A percentile compares a stretch with the other conserved stretches of the same genome.
phyloP scores from a whole-genome alignment of 1,140 invertebrate genomes.

The Bombyx mandarina region DNA sequence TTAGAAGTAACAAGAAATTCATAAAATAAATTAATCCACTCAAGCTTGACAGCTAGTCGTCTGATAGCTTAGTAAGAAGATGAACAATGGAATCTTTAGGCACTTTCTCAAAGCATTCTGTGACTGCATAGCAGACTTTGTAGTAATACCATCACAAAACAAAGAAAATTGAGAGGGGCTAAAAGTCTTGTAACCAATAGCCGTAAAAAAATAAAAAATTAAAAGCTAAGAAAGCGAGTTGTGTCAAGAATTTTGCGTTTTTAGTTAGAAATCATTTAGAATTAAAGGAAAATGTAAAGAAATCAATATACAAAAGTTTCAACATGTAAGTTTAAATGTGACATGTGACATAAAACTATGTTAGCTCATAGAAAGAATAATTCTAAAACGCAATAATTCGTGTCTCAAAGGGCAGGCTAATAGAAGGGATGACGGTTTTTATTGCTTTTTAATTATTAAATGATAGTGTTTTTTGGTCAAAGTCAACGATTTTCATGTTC shows the following conservation, averaged over 20 bases:
- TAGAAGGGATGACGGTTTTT: constrained; percentile 47
- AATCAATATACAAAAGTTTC: constrained; percentile 19
- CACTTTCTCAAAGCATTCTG: too few species aligned
- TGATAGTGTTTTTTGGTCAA: constrained; percentile 20
- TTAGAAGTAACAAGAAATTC: too few species aligned
- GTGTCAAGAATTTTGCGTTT: constrained; percentile 60
- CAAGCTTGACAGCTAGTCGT: too few species aligned
- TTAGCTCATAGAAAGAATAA: constrained; percentile 8
- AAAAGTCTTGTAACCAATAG: too few species aligned
- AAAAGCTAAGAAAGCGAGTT: constrained; percentile 46
- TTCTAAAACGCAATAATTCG: constrained; percentile 27
- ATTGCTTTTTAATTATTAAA: constrained; percentile 29
- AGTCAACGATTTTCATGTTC: too few species aligned
- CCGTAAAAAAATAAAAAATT: too few species aligned
- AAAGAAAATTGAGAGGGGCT: too few species aligned
- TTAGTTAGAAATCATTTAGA: constrained; percentile 40
- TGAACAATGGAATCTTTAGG: too few species aligned
- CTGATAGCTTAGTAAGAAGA: too few species aligned
- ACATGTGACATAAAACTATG: constrained; percentile 11
- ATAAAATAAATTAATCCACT: too few species aligned
- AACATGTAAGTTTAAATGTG: constrained; percentile 26
- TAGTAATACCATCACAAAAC: too few species aligned
- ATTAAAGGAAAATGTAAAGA: constrained; percentile 45
- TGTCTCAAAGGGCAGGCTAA: constrained; percentile 54
- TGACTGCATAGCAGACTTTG: too few species aligned